Percentiles rank a stretch among this genome's conserved stretches.
phyloP scores from a whole-genome alignment of 2,113 vertebrate genomes.

The zebrafish (Danio rerio) region DNA sequence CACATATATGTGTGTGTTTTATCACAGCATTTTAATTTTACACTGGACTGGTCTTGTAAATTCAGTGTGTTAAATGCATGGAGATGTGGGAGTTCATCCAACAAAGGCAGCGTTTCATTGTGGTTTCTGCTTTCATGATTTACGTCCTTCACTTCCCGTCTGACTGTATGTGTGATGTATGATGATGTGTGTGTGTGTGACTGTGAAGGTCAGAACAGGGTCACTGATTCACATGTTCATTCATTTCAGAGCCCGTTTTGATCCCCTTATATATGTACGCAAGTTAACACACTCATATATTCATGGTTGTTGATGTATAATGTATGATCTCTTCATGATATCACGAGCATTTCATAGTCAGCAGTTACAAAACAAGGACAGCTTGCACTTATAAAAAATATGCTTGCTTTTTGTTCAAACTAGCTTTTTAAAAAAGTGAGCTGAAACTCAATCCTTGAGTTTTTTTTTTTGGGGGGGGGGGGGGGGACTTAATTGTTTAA shows the following conservation, averaged over 20 bases:
- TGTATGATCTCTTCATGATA: no score
- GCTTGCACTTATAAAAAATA: no score
- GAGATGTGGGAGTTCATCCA: neutral
- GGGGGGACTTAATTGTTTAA: no score
- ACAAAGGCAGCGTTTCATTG: neutral
- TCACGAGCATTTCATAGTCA: no score
- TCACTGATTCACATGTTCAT: neutral
- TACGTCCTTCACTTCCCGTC: neutral
- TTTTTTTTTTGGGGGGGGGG: no score
- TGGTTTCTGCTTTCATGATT: neutral
- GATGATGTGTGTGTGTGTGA: conserved; percentile 7
- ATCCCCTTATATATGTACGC: neutral
- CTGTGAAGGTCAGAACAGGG: neutral
- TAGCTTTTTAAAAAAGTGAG: no score
- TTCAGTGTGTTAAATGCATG: neutral
- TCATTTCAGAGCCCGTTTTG: neutral
- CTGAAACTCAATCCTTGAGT: no score
- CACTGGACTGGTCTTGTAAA: neutral
- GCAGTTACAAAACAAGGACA: no score
- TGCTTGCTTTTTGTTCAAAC: no score
- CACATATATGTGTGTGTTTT: no score
- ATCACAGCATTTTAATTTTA: neutral
- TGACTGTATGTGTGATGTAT: neutral
- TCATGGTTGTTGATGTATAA: neutral
- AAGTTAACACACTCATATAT: neutral